Evolutionary conservation across 2,113 vertebrate genomes (phyloP).

Genomic region (Thalassarche chlororhynchos): DNA sequence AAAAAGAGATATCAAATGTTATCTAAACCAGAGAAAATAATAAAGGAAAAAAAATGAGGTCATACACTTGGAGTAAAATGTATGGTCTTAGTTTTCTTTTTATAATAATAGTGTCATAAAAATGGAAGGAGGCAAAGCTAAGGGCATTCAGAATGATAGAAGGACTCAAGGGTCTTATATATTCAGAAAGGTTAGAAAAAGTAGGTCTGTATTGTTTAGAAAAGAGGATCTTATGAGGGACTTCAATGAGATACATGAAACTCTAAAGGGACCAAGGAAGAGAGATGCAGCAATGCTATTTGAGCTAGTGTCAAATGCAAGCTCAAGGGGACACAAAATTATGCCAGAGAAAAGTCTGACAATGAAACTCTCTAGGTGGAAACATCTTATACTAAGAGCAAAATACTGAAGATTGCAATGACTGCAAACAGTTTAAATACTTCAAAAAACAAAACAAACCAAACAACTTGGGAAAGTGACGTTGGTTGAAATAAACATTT

Average conservation of each 20-base stretch:
- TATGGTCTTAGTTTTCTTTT: background rate
- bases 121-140: background rate
- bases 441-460: background rate
- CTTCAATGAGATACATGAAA: background rate
- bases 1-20: background rate
- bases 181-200: slow-evolving; percentile 22
- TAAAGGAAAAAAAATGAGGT: background rate
- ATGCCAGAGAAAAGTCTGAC: background rate
- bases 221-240: background rate
- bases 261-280: background rate
- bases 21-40: background rate
- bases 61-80: background rate
- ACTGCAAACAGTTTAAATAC: background rate
- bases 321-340: background rate
- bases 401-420: background rate
- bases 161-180: background rate
- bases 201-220: slow-evolving; percentile 12
- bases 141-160: background rate
- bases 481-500: background rate
- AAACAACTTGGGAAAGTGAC: background rate
- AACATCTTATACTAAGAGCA: background rate
- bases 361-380: background rate
- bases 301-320: background rate
- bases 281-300: background rate
- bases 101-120: background rate